phyloP scores from a whole-genome alignment of 2,888 invertebrate genomes.

The Drosophila quinaria region DNA sequence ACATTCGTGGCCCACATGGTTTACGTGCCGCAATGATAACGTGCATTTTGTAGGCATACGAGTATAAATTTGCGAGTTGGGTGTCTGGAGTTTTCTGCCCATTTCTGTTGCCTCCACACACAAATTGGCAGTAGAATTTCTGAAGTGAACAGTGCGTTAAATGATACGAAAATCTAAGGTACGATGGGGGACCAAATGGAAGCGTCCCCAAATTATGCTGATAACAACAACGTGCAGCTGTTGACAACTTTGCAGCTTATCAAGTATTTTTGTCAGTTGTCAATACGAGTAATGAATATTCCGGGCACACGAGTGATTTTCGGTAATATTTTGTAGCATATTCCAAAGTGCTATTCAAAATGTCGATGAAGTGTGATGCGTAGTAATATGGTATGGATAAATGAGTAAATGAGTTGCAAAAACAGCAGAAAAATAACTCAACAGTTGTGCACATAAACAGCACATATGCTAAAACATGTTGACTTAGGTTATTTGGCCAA shows the following conservation, averaged over 20 bases:
- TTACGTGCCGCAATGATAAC: conserved; percentile 73
- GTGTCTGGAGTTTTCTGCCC: conserved; percentile 3
- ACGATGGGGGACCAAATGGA: background rate
- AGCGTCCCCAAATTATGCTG: conserved; percentile 54
- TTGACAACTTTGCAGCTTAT: conserved; percentile 56
- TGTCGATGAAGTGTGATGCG: conserved; percentile 18
- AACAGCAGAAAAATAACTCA: conserved; percentile 5
- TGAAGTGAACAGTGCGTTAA: conserved; percentile 31
- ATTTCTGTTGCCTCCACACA: conserved; percentile 4
- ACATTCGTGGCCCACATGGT: conserved; percentile 32
- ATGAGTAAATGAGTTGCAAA: conserved; percentile 22
- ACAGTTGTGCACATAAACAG: background rate
- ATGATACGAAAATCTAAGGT: conserved; percentile 14
- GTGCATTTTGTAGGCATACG: conserved; percentile 54
- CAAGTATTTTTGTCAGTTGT: conserved; percentile 43
- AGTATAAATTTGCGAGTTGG: conserved; percentile 44
- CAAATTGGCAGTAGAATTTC: conserved; percentile 36
- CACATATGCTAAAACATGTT: background rate
- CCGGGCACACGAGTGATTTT: conserved; percentile 34
- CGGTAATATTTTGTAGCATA: conserved; percentile 52
- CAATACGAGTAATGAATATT: conserved; percentile 45
- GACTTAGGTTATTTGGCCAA: background rate
- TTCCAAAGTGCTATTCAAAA: conserved; percentile 44
- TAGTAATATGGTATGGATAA: conserved; percentile 15
- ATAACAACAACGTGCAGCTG: conserved; percentile 63